These are phyloP conservation scores for Drosophila rhopaloa DNA, from an alignment of 1,140 invertebrate species.

Conservation along the genomic window DNA sequence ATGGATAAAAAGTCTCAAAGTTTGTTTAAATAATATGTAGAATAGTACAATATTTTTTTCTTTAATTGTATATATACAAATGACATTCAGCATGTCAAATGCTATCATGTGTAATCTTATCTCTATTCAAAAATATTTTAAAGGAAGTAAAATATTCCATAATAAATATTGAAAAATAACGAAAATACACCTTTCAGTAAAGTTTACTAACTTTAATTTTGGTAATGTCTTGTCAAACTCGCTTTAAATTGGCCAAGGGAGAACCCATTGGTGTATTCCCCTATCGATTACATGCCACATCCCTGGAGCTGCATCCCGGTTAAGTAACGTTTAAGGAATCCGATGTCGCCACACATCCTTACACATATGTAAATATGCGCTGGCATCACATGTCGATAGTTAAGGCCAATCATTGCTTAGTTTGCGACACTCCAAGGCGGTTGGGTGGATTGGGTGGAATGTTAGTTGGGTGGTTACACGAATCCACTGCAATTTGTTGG, in stretches of 20 bases:
- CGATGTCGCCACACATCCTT: constrained; percentile 35
- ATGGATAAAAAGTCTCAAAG: too few relatives aligned
- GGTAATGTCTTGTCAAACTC: constrained; percentile 19
- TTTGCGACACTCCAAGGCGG: constrained; percentile 51
- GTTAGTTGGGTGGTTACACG: constrained; percentile 6
- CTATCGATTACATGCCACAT: constrained; percentile 42
- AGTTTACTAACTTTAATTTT: background rate
- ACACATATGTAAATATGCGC: constrained; percentile 37
- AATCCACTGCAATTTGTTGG: constrained; percentile 43
- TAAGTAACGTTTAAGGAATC: constrained; percentile 51
- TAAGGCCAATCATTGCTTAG: constrained; percentile 64
- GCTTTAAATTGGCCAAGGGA: constrained; percentile 11
- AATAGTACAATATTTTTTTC: too few relatives aligned
- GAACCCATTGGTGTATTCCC: constrained; percentile 9
- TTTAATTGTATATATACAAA: too few relatives aligned
- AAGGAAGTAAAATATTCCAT: too few relatives aligned
- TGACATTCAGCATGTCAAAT: too few relatives aligned
- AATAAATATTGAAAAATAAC: too few relatives aligned
- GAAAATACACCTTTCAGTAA: background rate
- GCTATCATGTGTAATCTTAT: too few relatives aligned
- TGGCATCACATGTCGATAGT: constrained; percentile 58
- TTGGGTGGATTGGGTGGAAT: background rate
- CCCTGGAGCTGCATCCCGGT: constrained; percentile 32
- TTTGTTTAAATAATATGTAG: background rate
- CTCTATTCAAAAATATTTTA: too few relatives aligned